Percentiles rank a stretch among this genome's conserved stretches.
Conservation (phyloP, 1,140 invertebrate species). For the Lutraria rhynchaena region DNA sequence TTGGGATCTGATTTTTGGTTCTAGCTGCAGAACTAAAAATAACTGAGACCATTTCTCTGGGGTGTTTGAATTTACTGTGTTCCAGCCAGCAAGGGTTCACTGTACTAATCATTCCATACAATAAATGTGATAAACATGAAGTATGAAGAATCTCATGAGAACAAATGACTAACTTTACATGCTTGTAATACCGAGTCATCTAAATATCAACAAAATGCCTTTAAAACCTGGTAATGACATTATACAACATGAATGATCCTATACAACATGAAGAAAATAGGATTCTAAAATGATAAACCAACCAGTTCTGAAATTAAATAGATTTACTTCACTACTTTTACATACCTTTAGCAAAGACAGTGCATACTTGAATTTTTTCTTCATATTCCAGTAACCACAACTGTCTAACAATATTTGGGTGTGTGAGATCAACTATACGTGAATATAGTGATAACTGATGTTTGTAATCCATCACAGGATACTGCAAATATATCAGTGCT, state of each 20-base stretch:
- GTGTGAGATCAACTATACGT: background rate
- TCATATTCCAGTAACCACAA: constrained; percentile 45
- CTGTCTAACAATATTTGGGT: constrained; percentile 27
- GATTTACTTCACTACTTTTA: too few species aligned
- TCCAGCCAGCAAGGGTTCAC: too few species aligned
- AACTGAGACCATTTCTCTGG: too few species aligned
- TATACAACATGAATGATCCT: background rate
- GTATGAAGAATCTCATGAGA: too few species aligned
- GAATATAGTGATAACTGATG: constrained; percentile 44
- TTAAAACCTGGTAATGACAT: background rate
- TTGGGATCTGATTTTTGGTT: too few species aligned
- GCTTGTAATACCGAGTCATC: background rate
- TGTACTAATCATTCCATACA: too few species aligned
- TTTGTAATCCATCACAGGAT: constrained; percentile 25
- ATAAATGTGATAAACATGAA: too few species aligned
- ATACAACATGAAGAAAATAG: background rate
- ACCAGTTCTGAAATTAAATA: too few species aligned
- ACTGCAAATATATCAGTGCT: constrained; percentile 9
- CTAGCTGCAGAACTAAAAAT: too few species aligned
- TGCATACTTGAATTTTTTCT: constrained; percentile 32
- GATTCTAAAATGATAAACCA: background rate
- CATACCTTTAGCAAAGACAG: constrained; percentile 29
- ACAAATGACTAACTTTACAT: too few species aligned
- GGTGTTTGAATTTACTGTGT: too few species aligned
- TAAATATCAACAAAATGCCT: background rate